Base-by-base conservation (phyloP, 2,113 vertebrate species). In the Carassius gibelio region DNA sequence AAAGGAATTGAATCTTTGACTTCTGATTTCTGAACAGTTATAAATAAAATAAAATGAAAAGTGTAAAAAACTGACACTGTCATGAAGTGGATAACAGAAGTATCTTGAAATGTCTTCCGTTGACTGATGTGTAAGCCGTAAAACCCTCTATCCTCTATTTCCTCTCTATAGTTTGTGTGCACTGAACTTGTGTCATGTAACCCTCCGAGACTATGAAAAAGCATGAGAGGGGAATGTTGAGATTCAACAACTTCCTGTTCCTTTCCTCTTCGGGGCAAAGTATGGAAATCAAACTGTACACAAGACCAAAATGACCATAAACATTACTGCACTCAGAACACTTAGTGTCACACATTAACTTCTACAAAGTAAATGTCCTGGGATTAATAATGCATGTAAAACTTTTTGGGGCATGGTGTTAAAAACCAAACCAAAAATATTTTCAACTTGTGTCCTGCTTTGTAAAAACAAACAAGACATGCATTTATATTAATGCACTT, bases 221-320 rank as follows among this genome's bases (percentile, higher is more conserved):
- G 23, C 23, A 82, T 17, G 8, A 83, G 78, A 84, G 55, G 68
- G 66, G 77, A 69, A 83, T 84, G 84, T 76, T 85, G 88, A 61
- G 87, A 88, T 83, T 80, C 85, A 92, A 91, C 77, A 78, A 93
- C 91, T 93, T 94, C 93, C 92, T 93, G 89, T 82, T 14, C 48
- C 83, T 89, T 90, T 89, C 82, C 75, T 88, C 80, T 88, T 59
- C 71, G 14, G 81, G 81, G 52, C 66, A 72, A 83, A 68, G 26
- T 77, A 52, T 52, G 75, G 48, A 77, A 34, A 79, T 61, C 30
- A 79, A 61, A 79, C 30, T 59, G 26, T 55, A 76, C 75, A 55
- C 75, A 55, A 76, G 8, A 30, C 45, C 50, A 30, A 76, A 76
- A 64, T 9, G 15, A 81, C 36, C 62, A 10, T 68, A 81, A 81